Conservation (phyloP, 2,888 invertebrate species). For the Acronicta aceris region DNA sequence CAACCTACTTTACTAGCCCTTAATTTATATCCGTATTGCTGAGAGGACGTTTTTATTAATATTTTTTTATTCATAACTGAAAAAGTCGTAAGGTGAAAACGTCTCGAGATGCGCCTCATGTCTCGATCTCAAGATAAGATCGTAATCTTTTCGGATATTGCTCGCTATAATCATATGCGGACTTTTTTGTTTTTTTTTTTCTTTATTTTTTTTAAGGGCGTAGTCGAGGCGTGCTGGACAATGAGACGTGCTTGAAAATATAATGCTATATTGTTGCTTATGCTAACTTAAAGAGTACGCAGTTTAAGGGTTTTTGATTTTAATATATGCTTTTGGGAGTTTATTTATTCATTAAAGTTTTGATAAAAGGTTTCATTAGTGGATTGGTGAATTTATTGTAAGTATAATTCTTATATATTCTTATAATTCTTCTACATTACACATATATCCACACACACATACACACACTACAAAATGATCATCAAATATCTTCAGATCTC, state of each 20-base stretch:
- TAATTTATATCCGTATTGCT: slow-evolving; percentile 10
- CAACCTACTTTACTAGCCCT: slow-evolving; percentile 19
- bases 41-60: slow-evolving; percentile 6
- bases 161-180: slow-evolving; percentile 88
- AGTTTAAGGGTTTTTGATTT: slow-evolving; percentile 44
- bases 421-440: too few species aligned
- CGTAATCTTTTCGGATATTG: slow-evolving; percentile 88
- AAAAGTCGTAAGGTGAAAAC: slow-evolving; percentile 76
- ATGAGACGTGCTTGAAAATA: slow-evolving; percentile 75
- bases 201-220: slow-evolving; percentile 73
- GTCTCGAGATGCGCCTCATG: slow-evolving; percentile 77
- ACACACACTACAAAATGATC: too few species aligned
- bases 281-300: slow-evolving; percentile 53
- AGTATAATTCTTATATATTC: too few species aligned
- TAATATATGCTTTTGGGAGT: slow-evolving; percentile 39
- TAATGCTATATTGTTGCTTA: slow-evolving; percentile 65
- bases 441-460: too few species aligned
- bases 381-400: background rate
- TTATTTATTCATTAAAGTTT: too few species aligned
- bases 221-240: slow-evolving; percentile 77
- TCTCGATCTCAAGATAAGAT: slow-evolving; percentile 86
- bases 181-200: slow-evolving; percentile 66
- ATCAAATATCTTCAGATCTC: too few species aligned
- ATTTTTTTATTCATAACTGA: slow-evolving; percentile 32
- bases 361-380: background rate